A percentile compares a stretch with the other conserved stretches of the same genome.
Evolutionary conservation across 2,797 vertebrate species (phyloP).

Genomic region (Brotula barbata): DNA sequence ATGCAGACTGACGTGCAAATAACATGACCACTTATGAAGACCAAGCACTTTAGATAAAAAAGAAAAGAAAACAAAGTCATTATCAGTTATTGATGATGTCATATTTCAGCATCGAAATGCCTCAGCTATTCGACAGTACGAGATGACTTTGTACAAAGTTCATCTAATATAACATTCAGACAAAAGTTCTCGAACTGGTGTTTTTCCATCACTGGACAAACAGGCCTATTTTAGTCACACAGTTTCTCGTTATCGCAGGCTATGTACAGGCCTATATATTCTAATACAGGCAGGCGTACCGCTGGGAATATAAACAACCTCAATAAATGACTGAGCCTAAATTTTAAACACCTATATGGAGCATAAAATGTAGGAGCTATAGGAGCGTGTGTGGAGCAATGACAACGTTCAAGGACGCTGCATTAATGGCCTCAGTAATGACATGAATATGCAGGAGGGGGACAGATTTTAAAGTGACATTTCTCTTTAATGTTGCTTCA

Average conservation of each 20-base stretch:
- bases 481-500: no score
- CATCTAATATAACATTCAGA: neutral
- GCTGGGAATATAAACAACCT: no score
- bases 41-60: no score
- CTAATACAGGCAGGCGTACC: conserved; percentile 13
- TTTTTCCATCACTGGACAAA: neutral
- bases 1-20: no score
- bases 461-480: conserved; percentile 52
- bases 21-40: no score
- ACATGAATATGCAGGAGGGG: conserved; percentile 56
- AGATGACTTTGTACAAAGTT: no score
- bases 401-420: conserved; percentile 58
- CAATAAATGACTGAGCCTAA: neutral
- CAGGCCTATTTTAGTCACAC: conserved; percentile 20
- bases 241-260: conserved; percentile 4
- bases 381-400: conserved; percentile 32
- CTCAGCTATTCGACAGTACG: no score
- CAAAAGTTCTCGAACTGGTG: neutral
- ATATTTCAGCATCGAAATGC: neutral
- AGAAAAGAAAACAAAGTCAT: no score
- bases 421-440: conserved; percentile 50
- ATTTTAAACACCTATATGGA: conserved; percentile 17
- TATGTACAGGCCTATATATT: conserved; percentile 7
- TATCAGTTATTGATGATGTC: neutral
- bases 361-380: conserved; percentile 21